phyloP scores from a whole-genome alignment of 2,797 vertebrate species.

The Gymnopithys bicolor region DNA sequence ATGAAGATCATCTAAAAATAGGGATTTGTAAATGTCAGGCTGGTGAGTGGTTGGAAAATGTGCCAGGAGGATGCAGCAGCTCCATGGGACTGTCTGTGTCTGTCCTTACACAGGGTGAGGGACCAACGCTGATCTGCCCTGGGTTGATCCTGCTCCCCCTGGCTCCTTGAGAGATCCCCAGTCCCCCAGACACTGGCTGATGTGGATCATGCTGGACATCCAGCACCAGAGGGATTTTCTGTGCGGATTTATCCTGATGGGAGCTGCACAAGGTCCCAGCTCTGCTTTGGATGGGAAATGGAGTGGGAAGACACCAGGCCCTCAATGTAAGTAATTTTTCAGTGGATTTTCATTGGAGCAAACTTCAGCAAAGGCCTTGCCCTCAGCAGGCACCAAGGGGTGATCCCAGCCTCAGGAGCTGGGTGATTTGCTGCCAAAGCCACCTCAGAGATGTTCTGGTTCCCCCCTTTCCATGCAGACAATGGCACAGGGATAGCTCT shows the following conservation, averaged over 20 bases:
- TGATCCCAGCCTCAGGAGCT: fast-evolving
- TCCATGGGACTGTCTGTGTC: neutral
- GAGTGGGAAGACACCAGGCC: too few species aligned
- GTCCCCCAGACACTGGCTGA: fast-evolving
- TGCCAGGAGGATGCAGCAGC: neutral
- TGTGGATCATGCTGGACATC: fast-evolving
- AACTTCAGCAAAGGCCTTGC: fast-evolving
- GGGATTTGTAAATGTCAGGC: slow-evolving; percentile 8
- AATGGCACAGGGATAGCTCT: fast-evolving
- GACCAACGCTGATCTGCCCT: fast-evolving
- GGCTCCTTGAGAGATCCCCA: neutral
- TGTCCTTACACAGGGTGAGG: neutral
- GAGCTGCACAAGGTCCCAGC: neutral
- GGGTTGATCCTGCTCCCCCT: neutral
- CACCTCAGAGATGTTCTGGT: fast-evolving
- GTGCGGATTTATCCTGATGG: fast-evolving
- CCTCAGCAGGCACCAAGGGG: fast-evolving
- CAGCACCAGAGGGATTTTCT: neutral
- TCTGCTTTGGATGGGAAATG: neutral
- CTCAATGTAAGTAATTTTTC: fast-evolving
- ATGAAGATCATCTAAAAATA: slow-evolving; percentile 12
- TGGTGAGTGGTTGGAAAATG: fast-evolving
- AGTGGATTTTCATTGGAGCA: neutral
- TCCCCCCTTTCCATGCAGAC: fast-evolving
- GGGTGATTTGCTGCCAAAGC: neutral